Conservation (phyloP, 2,113 vertebrate genomes). For the Pomatostomus ruficeps region DNA sequence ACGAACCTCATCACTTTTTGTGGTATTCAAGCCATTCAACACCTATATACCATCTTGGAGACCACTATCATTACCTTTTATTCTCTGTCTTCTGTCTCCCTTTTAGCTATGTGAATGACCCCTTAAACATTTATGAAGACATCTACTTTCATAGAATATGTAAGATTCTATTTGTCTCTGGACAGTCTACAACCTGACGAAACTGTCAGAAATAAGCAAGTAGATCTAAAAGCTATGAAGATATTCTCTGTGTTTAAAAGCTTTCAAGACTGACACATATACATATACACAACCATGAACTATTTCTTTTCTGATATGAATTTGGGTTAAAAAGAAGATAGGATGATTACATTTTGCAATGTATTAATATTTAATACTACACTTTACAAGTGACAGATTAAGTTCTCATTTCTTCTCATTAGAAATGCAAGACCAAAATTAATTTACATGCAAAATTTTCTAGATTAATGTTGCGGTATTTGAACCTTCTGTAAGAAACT, state of each 20-base stretch:
- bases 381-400: background rate
- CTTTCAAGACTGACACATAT: background rate
- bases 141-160: fast-evolving
- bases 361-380: background rate
- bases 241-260: background rate
- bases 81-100: background rate
- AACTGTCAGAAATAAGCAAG: background rate
- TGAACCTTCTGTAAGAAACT: background rate
- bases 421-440: background rate
- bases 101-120: background rate
- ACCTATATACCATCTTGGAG: background rate
- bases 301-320: background rate
- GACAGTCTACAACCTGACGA: background rate
- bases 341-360: background rate
- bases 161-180: background rate
- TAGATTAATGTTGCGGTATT: fast-evolving
- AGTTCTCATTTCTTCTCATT: background rate
- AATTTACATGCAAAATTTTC: background rate
- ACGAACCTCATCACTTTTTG: background rate
- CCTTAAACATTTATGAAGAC: background rate
- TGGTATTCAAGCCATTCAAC: background rate
- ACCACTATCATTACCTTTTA: background rate
- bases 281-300: background rate
- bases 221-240: background rate
- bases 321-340: background rate